Evolutionary conservation across 2,113 vertebrate genomes (phyloP).

Genomic region (Alethe diademata): DNA sequence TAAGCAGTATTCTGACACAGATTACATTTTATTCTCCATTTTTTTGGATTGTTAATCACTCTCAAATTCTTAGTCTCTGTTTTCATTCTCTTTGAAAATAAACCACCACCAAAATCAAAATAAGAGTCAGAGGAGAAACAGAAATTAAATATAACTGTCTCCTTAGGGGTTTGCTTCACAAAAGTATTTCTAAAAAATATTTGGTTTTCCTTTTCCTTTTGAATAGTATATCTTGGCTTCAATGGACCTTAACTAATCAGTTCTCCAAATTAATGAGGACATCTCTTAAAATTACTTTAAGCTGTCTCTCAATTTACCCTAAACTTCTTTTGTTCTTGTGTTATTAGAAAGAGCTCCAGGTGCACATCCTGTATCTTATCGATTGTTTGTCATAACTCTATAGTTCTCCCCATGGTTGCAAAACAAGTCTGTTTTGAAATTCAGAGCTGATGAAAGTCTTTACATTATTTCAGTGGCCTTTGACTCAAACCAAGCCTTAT

Average conservation of each 20-base stretch:
- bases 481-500: background rate
- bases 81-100: background rate
- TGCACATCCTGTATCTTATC: background rate
- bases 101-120: background rate
- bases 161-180: background rate
- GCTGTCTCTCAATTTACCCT: background rate
- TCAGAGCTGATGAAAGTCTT: background rate
- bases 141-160: background rate
- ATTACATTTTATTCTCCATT: background rate
- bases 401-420: background rate
- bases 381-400: background rate
- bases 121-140: background rate
- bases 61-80: background rate
- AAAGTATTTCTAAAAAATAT: background rate
- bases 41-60: background rate
- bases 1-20: background rate
- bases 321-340: background rate
- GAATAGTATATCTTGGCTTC: background rate
- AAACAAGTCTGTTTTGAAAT: background rate
- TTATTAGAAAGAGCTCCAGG: background rate
- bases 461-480: background rate
- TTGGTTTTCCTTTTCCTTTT: background rate
- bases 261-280: background rate
- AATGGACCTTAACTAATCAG: background rate
- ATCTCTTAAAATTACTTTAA: background rate